phyloP scores from a whole-genome alignment of 37 sponge, comb jelly and placozoan genomes.

The Theonella swinhoei region DNA sequence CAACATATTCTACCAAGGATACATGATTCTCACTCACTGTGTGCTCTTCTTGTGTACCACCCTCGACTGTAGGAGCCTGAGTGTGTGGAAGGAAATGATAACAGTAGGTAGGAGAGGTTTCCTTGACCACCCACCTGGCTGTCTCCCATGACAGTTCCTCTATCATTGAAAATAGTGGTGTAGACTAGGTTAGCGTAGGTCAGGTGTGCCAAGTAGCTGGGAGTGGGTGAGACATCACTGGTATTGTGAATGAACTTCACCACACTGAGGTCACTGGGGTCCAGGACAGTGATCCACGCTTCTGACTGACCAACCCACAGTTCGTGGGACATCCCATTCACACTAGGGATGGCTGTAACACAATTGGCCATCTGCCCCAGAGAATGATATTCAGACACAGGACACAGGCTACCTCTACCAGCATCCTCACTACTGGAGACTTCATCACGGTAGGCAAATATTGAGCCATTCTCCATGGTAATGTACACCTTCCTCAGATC shows the following conservation, averaged over 20 bases:
- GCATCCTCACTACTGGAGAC: background rate
- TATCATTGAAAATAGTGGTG: background rate
- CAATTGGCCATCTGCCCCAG: conserved; percentile 17
- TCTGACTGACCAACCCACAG: conserved; percentile 82
- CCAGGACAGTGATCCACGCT: conserved; percentile 42
- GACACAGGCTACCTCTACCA: background rate
- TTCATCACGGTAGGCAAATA: conserved; percentile 40
- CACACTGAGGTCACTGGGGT: conserved; percentile 31
- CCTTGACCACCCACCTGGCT: too few relatives aligned
- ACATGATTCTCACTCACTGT: too few relatives aligned
- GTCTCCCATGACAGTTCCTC: too few relatives aligned
- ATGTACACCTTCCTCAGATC: conserved; percentile 41
- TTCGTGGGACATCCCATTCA: conserved; percentile 15
- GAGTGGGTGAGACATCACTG: conserved; percentile 37
- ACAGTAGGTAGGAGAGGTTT: too few relatives aligned
- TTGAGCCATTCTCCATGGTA: conserved; percentile 55
- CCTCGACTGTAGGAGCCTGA: too few relatives aligned
- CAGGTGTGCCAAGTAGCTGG: conserved; percentile 54
- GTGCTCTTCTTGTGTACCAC: too few relatives aligned
- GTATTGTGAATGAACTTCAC: conserved; percentile 35
- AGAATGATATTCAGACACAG: conserved; percentile 18
- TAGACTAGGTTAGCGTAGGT: conserved; percentile 45
- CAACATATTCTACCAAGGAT: too few relatives aligned
- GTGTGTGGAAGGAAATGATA: too few relatives aligned
- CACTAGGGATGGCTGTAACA: conserved; percentile 20